phyloP scores from a whole-genome alignment of 2,888 invertebrate genomes.

The Apamea anceps region DNA sequence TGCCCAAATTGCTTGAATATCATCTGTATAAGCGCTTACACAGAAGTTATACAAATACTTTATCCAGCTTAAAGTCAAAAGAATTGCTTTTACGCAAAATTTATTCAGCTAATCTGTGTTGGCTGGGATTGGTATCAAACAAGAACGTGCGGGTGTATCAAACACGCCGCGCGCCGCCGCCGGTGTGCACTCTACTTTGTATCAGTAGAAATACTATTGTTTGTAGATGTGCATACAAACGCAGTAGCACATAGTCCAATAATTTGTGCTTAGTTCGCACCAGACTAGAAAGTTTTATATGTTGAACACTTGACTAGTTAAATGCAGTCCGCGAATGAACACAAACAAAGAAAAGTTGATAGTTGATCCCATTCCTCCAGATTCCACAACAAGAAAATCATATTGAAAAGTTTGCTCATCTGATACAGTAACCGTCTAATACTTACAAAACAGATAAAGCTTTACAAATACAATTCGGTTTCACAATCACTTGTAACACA shows the following conservation, averaged over 20 bases:
- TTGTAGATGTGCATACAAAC: not conserved
- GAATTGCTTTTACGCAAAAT: too few species aligned
- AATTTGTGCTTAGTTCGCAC: not conserved
- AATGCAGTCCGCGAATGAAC: not conserved
- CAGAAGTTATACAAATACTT: too few species aligned
- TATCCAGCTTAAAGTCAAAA: too few species aligned
- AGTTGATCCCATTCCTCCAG: not conserved
- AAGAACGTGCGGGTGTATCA: constrained; percentile 4
- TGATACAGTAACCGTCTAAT: constrained; percentile 20
- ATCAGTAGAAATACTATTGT: not conserved
- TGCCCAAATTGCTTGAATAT: too few species aligned
- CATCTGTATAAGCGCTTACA: too few species aligned
- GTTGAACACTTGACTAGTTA: constrained; percentile 1
- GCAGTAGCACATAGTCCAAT: not conserved
- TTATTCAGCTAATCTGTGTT: too few species aligned
- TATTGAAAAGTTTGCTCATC: constrained; percentile 12
- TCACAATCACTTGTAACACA: constrained; percentile 40
- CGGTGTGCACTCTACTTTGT: constrained; percentile 31
- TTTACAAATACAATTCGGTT: constrained; percentile 26
- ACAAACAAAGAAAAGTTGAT: not conserved
- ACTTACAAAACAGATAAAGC: constrained; percentile 30
- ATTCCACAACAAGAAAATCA: not conserved
- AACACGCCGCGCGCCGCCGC: not conserved
- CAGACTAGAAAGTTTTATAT: not conserved
- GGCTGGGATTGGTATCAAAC: constrained; percentile 37